Evolutionary conservation across 2,797 vertebrate species (phyloP), one percentile per base, ranked within the genome.

Genomic region (Geotrypetes seraphini): DNA sequence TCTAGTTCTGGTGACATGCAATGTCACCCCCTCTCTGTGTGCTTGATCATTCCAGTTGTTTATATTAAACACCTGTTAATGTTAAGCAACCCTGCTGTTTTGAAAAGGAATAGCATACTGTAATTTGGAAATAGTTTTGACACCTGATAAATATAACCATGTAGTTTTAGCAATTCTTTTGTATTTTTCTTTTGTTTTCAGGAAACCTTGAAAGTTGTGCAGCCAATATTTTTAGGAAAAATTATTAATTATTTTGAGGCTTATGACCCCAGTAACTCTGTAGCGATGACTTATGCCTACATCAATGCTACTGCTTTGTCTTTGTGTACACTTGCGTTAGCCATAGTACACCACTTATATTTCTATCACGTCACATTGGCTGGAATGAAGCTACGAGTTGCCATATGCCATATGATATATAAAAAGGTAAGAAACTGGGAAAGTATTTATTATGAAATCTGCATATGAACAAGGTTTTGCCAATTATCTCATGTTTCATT

Each of bases 341-440:
- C 85, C 2, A 19, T 86, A 16, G 36, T 87, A 21, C 89, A 93
- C 12, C 90, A 96, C 22, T 50, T 94, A 3, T 92, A 91, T 68
- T 97, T 89, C 47, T 94, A 88, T 30, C 69, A 86, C 0, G 84
- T 92, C 4, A 85, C 75, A 42, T 78, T 87, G 19, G 63, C 53
- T 3, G 92, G 92, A 53, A 97, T 97, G 92, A 89, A 71, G 74
- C 71, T 90, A 3, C 62, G 92, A 18, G 75, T 97, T 5, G 93
- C 92, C 18, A 73, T 93, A 75, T 96, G 92, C 38, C 91, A 96
- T 52, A 87, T 97, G 83, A 94, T 97, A 52, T 96, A 91, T 66
- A 79, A 51, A 23, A 97, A 97, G 91, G 93, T 95, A 35, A 61
- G 81, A 44, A 33, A 22, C 16, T 39, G 10, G n/a, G n/a, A n/a